A percentile compares a stretch with the other conserved stretches of the same genome.
Evolutionary conservation across 1,140 invertebrate species (phyloP).

Genomic region (Aphelinus atriplicis): DNA sequence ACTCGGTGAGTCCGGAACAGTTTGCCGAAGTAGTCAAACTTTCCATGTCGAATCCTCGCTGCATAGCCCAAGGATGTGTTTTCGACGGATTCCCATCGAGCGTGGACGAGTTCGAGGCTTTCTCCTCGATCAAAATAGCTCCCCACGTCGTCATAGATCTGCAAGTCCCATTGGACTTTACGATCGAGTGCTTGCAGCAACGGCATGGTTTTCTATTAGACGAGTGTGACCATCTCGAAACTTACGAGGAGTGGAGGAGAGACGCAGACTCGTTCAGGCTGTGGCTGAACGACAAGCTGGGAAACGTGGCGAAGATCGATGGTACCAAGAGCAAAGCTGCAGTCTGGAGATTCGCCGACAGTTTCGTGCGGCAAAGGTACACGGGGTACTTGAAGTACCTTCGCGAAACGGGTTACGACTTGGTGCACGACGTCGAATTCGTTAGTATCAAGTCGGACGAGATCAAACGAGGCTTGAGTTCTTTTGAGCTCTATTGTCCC

Average conservation of each 20-base stretch:
- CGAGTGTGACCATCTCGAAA: slow-evolving; percentile 53
- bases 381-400: slow-evolving; percentile 41
- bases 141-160: slow-evolving; percentile 69
- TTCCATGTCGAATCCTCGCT: slow-evolving; percentile 59
- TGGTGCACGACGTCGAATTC: slow-evolving; percentile 54
- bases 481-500: slow-evolving; percentile 67
- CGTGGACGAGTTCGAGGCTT: slow-evolving; percentile 60
- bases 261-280: slow-evolving; percentile 54
- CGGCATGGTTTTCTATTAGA: slow-evolving; percentile 56
- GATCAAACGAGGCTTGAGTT: slow-evolving; percentile 64
- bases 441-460: slow-evolving; percentile 66
- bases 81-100: slow-evolving; percentile 70
- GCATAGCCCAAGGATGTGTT: slow-evolving; percentile 66
- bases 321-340: slow-evolving; percentile 64
- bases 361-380: slow-evolving; percentile 48
- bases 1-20: slow-evolving; percentile 46
- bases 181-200: slow-evolving; percentile 59
- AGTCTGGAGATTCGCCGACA: slow-evolving; percentile 60
- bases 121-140: slow-evolving; percentile 63
- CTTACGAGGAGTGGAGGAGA: slow-evolving; percentile 59
- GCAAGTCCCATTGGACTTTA: slow-evolving; percentile 51
- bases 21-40: slow-evolving; percentile 65
- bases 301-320: slow-evolving; percentile 63
- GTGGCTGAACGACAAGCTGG: slow-evolving; percentile 66
- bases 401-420: slow-evolving; percentile 50